phyloP scores from a whole-genome alignment of 2,113 vertebrate genomes.

The Ictalurus furcatus region DNA sequence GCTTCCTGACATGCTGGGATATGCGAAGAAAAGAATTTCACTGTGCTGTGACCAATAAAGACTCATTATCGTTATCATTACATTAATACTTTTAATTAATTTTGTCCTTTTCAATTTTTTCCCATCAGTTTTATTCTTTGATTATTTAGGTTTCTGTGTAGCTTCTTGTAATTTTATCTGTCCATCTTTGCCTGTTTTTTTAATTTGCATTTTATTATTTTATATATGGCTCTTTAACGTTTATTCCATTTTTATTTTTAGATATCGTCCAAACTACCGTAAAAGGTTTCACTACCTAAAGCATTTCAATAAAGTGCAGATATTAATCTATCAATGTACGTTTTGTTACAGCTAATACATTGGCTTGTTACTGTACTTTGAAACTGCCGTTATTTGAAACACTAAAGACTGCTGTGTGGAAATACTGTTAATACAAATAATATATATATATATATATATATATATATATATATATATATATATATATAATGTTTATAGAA shows the following conservation, averaged over 20 bases:
- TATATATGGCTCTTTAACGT: background rate
- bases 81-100: background rate
- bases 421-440: background rate
- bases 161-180: background rate
- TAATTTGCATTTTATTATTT: background rate
- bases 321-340: background rate
- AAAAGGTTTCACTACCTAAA: background rate
- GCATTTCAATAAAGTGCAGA: background rate
- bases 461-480: background rate
- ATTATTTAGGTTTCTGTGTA: background rate
- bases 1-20: no score
- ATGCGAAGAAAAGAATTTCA: no score
- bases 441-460: background rate
- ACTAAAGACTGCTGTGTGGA: background rate
- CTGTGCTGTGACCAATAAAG: no score
- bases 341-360: background rate
- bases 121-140: background rate
- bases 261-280: background rate
- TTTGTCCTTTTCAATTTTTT: background rate
- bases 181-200: background rate
- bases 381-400: background rate
- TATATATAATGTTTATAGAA: background rate
- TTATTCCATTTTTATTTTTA: background rate
- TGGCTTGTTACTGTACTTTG: background rate
- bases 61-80: no score